Base-by-base conservation (phyloP, 2,113 vertebrate species). In the Melanocharis versteri region DNA sequence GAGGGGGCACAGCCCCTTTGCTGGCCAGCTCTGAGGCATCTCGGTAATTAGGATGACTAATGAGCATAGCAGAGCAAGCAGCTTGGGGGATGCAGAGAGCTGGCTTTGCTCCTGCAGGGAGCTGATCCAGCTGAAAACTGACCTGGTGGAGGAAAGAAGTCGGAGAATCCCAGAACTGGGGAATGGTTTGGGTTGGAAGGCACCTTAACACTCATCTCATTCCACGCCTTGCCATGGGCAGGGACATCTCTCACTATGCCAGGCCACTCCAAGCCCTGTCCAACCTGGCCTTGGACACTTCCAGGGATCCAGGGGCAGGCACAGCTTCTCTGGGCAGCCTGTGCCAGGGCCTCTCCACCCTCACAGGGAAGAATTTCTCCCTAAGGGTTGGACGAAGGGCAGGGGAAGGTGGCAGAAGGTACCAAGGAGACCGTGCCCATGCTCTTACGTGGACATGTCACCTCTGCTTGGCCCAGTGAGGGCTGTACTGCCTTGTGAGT, bases 21-120 rank as follows among this genome's bases (percentile, higher is more conserved):
- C 35, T 72, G 37, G 21, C 28, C 6, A 21, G 15, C 48, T 23
- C 65, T 48, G 91, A 95, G 58, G 50, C 45, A 14, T n/a, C 57
- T 89, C 45, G 33, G 27, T 92, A 73, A 81, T 89, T 62, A 73
- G 64, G 60, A 30, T 90, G 76, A 50, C 76, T 78, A 89, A 96
- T 0, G 5, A 92, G 45, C 3, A 0, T 5, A 72, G 79, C 91
- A 64, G 51, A 86, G 66, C 80, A 48, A 78, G 83, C 71, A 89
- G 83, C 69, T 37, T 48, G 37, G 28, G 42, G 45, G 17, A 30
- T 91, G 83, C 45, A 65, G 54, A 51, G 66, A 31, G 37, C 45
- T 91, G 76, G 22, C 83, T 77, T 57, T 77, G 50, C 68, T 87
- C 56, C 58, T 14, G 1, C 1, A 5, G 68, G 80, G 76, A 86